Conservation (phyloP, 1,140 invertebrate genomes). For the Diabrotica undecimpunctata region DNA sequence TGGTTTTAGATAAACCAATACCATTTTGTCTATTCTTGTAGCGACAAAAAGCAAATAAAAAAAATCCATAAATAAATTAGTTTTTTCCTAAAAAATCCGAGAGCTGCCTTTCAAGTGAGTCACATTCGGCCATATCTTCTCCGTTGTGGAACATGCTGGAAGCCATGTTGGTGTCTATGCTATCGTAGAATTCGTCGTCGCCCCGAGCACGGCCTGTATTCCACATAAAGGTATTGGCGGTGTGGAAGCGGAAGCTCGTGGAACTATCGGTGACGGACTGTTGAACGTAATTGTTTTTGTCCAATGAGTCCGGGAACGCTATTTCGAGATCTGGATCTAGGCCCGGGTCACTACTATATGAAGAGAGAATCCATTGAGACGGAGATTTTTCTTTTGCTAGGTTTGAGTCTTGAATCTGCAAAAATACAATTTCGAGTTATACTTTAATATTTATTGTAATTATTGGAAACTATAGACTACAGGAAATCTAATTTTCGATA, state of each 20-base stretch:
- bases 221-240: conserved; percentile 46
- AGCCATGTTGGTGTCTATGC: conserved; percentile 52
- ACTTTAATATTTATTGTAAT: too few species aligned
- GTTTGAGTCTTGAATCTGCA: conserved; percentile 34
- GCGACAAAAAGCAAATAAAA: neutral
- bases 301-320: conserved; percentile 43
- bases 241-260: conserved; percentile 49
- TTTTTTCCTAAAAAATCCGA: conserved; percentile 33
- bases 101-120: conserved; percentile 51
- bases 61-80: conserved; percentile 16
- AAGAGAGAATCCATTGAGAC: conserved; percentile 52
- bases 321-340: conserved; percentile 11
- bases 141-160: conserved; percentile 46
- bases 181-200: conserved; percentile 49
- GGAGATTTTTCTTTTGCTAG: conserved; percentile 42
- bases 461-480: too few species aligned
- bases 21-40: neutral
- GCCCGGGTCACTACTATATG: conserved; percentile 39
- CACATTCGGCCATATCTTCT: conserved; percentile 56
- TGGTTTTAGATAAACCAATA: too few species aligned
- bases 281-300: conserved; percentile 40
- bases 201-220: conserved; percentile 34
- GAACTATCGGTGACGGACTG: conserved; percentile 39
- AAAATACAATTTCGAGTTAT: neutral
- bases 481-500: too few species aligned